Conservation (phyloP, 2,888 invertebrate species). For the Synanthedon formicaeformis region DNA sequence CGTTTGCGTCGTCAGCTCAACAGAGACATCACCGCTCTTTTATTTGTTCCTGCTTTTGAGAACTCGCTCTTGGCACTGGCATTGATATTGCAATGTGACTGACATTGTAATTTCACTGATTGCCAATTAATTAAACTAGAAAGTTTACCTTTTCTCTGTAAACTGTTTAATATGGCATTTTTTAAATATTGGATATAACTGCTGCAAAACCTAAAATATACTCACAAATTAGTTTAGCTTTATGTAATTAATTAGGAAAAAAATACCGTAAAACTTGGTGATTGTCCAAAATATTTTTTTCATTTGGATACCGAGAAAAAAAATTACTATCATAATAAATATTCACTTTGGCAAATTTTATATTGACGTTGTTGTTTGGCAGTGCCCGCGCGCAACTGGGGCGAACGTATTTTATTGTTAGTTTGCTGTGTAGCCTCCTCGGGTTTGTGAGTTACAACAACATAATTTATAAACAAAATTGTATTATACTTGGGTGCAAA, state of each 20-base stretch:
- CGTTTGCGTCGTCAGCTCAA: constrained; percentile 38
- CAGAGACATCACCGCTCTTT: constrained; percentile 42
- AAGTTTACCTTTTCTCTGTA: no score
- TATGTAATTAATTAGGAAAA: not conserved
- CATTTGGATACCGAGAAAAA: constrained; percentile 48
- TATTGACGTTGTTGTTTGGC: constrained; percentile 28
- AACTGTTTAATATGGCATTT: no score
- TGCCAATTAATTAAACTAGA: no score
- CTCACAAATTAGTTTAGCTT: no score
- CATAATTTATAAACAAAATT: not conserved
- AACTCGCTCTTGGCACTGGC: constrained; percentile 55
- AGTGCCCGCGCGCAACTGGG: constrained; percentile 25
- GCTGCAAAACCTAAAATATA: no score
- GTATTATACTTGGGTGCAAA: no score
- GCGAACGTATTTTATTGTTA: constrained; percentile 29
- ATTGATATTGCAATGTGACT: constrained; percentile 15
- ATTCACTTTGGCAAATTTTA: constrained; percentile 38
- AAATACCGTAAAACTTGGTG: not conserved
- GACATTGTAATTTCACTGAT: not conserved
- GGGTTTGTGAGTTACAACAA: constrained; percentile 26
- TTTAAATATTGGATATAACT: no score
- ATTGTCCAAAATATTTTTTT: constrained; percentile 4
- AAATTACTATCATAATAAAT: constrained; percentile 30
- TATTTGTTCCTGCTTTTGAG: constrained; percentile 49
- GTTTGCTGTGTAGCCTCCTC: constrained; percentile 17